phyloP scores from a whole-genome alignment of 2,888 invertebrate species.

The Platycheirus albimanus region DNA sequence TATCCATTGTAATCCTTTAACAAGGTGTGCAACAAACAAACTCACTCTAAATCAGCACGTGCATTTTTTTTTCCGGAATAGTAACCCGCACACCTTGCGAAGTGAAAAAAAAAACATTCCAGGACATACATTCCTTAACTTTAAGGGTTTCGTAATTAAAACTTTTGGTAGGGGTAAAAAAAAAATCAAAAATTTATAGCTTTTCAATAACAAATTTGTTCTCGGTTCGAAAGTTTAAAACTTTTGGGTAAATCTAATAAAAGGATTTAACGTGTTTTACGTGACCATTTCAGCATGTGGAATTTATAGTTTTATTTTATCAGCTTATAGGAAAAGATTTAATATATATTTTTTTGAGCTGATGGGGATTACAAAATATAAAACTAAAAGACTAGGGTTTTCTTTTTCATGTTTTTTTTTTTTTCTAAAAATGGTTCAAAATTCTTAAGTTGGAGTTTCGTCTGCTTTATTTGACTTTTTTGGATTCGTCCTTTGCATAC shows the following conservation, averaged over 20 bases:
- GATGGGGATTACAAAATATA: no score
- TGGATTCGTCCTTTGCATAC: no score
- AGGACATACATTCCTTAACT: constrained; percentile 12
- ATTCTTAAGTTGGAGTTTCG: no score
- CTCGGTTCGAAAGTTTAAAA: constrained; percentile 43
- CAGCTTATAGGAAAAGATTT: no score
- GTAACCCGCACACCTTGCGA: background rate
- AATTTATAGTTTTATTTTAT: constrained; percentile 12
- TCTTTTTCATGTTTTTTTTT: no score
- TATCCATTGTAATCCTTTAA: constrained; percentile 61
- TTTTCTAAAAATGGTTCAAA: no score
- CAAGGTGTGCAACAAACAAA: constrained; percentile 64
- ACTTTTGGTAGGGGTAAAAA: constrained; percentile 44
- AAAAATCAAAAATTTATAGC: constrained; percentile 54
- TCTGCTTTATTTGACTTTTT: no score
- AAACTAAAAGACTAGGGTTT: no score
- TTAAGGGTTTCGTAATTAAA: constrained; percentile 59
- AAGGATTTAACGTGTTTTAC: constrained; percentile 48
- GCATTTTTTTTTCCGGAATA: constrained; percentile 3
- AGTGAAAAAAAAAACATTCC: no score
- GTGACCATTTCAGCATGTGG: constrained; percentile 28
- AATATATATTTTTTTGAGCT: background rate
- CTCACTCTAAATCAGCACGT: constrained; percentile 53
- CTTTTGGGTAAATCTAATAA: constrained; percentile 51
- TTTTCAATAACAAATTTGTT: constrained; percentile 66